A percentile compares a stretch with the other conserved stretches of the same genome.
These are phyloP conservation scores for Zapus hudsonius DNA, from an alignment of 2,113 vertebrate genomes.

Conservation along the genomic window DNA sequence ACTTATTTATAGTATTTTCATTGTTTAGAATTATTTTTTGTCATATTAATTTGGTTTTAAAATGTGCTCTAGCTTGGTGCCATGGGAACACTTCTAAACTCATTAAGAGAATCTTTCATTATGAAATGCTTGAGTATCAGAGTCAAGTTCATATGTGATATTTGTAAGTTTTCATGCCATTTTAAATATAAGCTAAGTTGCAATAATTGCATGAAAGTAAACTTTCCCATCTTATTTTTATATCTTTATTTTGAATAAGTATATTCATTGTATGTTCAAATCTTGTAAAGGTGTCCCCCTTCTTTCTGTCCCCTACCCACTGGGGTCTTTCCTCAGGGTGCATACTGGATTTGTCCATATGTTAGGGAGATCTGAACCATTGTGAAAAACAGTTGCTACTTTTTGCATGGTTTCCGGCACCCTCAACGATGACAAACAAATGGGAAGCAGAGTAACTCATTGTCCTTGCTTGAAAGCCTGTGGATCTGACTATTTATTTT, in stretches of 20 bases:
- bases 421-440: not conserved
- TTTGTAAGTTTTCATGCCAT: not conserved
- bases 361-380: too few species aligned
- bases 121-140: not conserved
- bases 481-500: too few species aligned
- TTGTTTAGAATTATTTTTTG: constrained; percentile 27
- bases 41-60: constrained; percentile 57
- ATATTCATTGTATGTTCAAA: too few species aligned
- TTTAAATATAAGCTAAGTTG: not conserved
- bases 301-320: too few species aligned
- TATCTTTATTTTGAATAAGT: too few species aligned
- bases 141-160: not conserved
- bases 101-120: constrained; percentile 36
- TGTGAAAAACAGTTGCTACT: not conserved
- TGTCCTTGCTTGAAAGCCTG: not conserved
- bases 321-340: too few species aligned
- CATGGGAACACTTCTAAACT: constrained; percentile 28
- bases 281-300: too few species aligned
- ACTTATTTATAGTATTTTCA: constrained; percentile 43
- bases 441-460: not conserved
- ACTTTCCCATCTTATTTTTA: not conserved
- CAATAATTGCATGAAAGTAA: not conserved
- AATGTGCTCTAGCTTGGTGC: constrained; percentile 8
- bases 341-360: too few species aligned
- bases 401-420: not conserved